Evolutionary conservation across 2,797 vertebrate genomes (phyloP), one percentile per base, ranked within the genome.

Genomic region (Pagetopsis macropterus): DNA sequence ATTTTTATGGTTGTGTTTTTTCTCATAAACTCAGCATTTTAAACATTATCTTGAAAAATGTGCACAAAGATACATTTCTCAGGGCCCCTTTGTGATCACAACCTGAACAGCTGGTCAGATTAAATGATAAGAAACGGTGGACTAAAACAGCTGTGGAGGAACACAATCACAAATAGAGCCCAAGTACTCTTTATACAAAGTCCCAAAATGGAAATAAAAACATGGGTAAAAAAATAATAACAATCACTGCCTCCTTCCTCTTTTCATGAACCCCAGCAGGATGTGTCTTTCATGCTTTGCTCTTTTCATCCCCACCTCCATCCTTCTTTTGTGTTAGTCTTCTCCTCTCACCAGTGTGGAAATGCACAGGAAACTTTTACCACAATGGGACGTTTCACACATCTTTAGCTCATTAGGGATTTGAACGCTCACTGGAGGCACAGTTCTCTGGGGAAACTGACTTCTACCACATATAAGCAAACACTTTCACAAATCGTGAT

Each of bases 241-340:
- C 90, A 92, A 90, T 86, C 83, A 72, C 82, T 52, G 50, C 82
- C 83, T 89, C 89, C 86, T 90, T 91, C 89, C 90, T 87, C 78
- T 78, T 89, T 87, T 88, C 80, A 86, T 65, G 84, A 86, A 87
- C 81, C 67, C 46, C 37, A 76, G 65, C 84, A 89, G 90, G 90
- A 91, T 87, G 84, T 85, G 89, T 91, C 91, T 91, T 91, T 92
- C 92, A 92, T 88, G 85, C 58, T 72, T 66, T 31, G 54, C 76
- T 87, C 87, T 86, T 83, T 88, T 90, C 80, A 85, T 87, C 81
- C 85, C 80, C 57, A 65, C 65, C 87, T 88, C 85, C 91, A 82
- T 91, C 87, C 91, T 91, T 88, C 89, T 87, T 91, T 91, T 92
- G 90, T 93, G 57, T 89, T 74, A 5, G 41, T 82, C 66, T 54